Base-by-base conservation (phyloP, 53 echinoderm and acorn worm genomes). In the Echinometra lucunter region DNA sequence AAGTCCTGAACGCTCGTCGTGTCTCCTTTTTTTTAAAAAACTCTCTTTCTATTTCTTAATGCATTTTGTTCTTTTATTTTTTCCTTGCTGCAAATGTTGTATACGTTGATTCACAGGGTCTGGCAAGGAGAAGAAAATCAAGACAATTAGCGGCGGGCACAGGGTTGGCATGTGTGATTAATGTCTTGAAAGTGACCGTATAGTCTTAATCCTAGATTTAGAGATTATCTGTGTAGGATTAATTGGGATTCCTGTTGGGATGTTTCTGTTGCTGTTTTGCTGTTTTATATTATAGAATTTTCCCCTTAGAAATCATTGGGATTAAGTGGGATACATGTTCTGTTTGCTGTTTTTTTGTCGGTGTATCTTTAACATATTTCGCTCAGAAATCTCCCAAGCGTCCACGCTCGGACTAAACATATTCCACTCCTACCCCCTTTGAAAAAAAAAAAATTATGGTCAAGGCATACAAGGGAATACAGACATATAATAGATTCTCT, bases 121-220 rank as follows among this genome's bases (percentile, higher is more conserved):
- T 12, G 95, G 96, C 35, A 96, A 96, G 89, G 95, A 99, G 96
- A 96, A 95, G 95, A 94, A 78, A 45, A 98, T 99, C 98, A 99
- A 98, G 97, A 99, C 99, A 18, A 99, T 99, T 67, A 99, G 99
- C 96, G 99, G 95, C 95, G 96, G 95, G 88, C 99, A 99, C 96
- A 98, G 97, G 99, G 99, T 99, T 96, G 92, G 99, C 99, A 99
- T 98, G 99, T 92, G 91, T 92, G 94, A 82, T 85, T 44, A 58
- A 67, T 94, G 94, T 93, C 45, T 94, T 94, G 94, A 82, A 23
- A 60, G 89, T 89, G 57, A 35, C 15, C 25, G 60, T 88, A 89
- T 57, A 89, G 40, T 60, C 89, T 89, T 58, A 85, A 85, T 53
- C 30, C 35, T 85, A 85, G 85, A 85, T 85, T 42, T 85, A 85